phyloP scores from a whole-genome alignment of 2,888 invertebrate species.

The Rhamnusium bicolor region DNA sequence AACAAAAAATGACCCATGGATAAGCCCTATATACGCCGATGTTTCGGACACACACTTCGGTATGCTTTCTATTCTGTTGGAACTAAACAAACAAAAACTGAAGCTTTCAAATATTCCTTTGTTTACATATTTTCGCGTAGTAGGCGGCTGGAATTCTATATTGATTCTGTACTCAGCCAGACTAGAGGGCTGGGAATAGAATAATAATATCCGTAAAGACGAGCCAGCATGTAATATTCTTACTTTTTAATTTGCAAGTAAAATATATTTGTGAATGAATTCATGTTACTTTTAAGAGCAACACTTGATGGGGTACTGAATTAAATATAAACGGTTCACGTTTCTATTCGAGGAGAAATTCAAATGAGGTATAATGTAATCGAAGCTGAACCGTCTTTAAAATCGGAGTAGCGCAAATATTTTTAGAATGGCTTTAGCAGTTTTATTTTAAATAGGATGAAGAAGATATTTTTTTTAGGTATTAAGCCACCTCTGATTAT shows the following conservation, averaged over 20 bases:
- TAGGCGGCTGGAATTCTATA: slow-evolving; percentile 17
- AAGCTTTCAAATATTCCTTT: slow-evolving; percentile 30
- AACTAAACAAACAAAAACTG: slow-evolving; percentile 29
- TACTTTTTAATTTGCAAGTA: slow-evolving; percentile 13
- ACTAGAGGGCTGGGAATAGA: neutral
- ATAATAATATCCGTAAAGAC: slow-evolving; percentile 17
- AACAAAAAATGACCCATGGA: neutral
- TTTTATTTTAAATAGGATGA: neutral
- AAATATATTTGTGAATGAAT: slow-evolving; percentile 4
- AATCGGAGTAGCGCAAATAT: neutral
- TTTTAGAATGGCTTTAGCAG: neutral
- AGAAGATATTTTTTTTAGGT: neutral
- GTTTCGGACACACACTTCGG: slow-evolving; percentile 1
- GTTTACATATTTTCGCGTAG: slow-evolving; percentile 28
- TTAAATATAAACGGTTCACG: neutral
- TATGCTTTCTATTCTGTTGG: slow-evolving; percentile 10
- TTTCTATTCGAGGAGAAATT: neutral
- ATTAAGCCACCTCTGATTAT: neutral
- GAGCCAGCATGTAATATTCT: neutral
- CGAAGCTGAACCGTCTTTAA: neutral
- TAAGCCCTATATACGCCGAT: neutral
- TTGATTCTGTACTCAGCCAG: slow-evolving; percentile 21
- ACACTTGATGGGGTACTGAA: neutral
- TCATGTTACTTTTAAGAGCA: neutral
- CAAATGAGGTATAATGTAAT: neutral